Percentiles rank a stretch among this genome's conserved stretches.
Conservation (phyloP, 2,113 vertebrate species). For the Progne subis region DNA sequence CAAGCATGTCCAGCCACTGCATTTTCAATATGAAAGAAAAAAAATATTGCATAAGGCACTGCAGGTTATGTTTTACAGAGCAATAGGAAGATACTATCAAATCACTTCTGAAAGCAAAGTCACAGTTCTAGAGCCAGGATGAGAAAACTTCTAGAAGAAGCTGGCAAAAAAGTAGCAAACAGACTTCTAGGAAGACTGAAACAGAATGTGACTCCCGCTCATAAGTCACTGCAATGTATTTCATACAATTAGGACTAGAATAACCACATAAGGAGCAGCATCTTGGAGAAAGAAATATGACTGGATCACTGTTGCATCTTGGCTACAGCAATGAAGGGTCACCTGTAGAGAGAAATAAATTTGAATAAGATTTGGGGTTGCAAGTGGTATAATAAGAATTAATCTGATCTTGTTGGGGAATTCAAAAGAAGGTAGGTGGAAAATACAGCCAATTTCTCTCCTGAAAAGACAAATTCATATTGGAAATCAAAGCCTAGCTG, state of each 20-base stretch:
- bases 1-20: not conserved
- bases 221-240: not conserved
- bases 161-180: not conserved
- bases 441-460: not conserved
- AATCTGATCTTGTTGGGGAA: not conserved
- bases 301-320: not conserved
- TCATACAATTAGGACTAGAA: not conserved
- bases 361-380: not conserved
- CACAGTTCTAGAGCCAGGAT: not conserved
- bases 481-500: not conserved
- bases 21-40: not conserved
- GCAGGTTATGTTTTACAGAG: not conserved
- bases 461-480: not conserved
- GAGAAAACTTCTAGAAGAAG: not conserved
- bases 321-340: not conserved
- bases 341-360: not conserved
- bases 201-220: not conserved
- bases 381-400: not conserved
- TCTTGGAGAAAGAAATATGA: not conserved
- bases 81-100: not conserved
- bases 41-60: not conserved
- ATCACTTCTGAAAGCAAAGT: not conserved
- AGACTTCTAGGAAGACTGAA: not conserved
- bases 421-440: not conserved
- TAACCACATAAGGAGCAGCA: not conserved